These are phyloP conservation scores for Danaus plexippus DNA, from an alignment of 1,140 invertebrate genomes.

Conservation along the genomic window DNA sequence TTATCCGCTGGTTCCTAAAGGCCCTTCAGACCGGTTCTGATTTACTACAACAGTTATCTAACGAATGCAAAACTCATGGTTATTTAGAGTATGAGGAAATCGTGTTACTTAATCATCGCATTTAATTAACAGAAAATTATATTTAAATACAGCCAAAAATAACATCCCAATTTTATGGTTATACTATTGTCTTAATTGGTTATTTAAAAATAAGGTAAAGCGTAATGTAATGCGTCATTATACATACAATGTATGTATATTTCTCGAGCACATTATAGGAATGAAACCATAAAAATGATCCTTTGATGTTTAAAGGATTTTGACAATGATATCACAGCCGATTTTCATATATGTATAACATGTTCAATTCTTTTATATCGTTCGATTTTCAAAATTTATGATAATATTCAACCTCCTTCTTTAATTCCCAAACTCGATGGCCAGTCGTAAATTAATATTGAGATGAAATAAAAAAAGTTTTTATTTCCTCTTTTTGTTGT, in stretches of 20 bases:
- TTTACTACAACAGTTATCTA: slow-evolving; percentile 32
- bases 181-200: too few relatives aligned
- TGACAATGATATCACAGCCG: slow-evolving; percentile 34
- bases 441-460: slow-evolving; percentile 17
- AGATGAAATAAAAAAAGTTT: slow-evolving; percentile 16
- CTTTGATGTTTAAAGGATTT: slow-evolving; percentile 45
- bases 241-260: background rate
- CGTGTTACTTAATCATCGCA: background rate
- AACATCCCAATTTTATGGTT: background rate
- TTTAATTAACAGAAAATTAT: background rate
- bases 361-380: slow-evolving; percentile 12
- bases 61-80: slow-evolving; percentile 30
- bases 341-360: too few relatives aligned
- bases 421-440: slow-evolving; percentile 12
- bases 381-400: slow-evolving; percentile 39
- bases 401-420: slow-evolving; percentile 20
- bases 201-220: too few relatives aligned
- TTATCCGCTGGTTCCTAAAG: slow-evolving; percentile 31
- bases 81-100: slow-evolving; percentile 32
- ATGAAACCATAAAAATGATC: slow-evolving; percentile 49
- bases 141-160: background rate
- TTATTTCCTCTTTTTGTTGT: slow-evolving; percentile 12
- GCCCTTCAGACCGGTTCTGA: slow-evolving; percentile 35
- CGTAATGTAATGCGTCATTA: background rate
- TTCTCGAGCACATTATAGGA: slow-evolving; percentile 37